Evolutionary conservation across 2,888 invertebrate genomes (phyloP), one percentile per base, ranked within the genome.

Genomic region (Cataglyphis livida): DNA sequence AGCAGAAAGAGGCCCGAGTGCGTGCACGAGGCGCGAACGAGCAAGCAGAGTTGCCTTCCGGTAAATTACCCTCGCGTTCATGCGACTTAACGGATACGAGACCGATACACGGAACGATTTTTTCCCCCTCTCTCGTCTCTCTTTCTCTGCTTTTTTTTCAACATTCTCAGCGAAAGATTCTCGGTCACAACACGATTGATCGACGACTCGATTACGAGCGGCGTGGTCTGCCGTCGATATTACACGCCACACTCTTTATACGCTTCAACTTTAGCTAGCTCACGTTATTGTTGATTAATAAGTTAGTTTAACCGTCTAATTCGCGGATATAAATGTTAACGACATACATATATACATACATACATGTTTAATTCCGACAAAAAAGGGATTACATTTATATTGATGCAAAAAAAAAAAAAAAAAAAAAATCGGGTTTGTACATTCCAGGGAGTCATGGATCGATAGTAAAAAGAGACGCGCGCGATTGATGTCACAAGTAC

Each of bases 51-150:
- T 78, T 44, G 71, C 54, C 85, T 89, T 89, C 86, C 87, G 76
- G 78, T 87, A 79, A 89, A 89, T 89, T 89, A 84, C 83, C 85
- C 82, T 70, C 66, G 86, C 81, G 75, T 85, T 89, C 84, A 64
- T 74, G 57, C 82, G 83, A 83, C 81, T 79, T 71, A 82, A 64
- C 41, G 75, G 66, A 81, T 62, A 66, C 54, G 68, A 41, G 48
- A 64, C 48, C 48, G 51, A 75, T 75, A 76, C 54, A 15, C 10
- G 41, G 66, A 28, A 54, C 78, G 4, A 70, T 57, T 79, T 79
- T 61, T 78, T 44, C 44, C 0, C 0, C 12, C 18, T 28, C n/a
- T 66, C 35, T 25, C 9, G 7, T 57, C 54, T 65, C 15, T 44
- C n/a, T 61, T n/a, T 54, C n/a, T 54, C 32, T 51, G 28, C 38